phyloP scores from a whole-genome alignment of 2,888 invertebrate species.

The Zygaena filipendulae region DNA sequence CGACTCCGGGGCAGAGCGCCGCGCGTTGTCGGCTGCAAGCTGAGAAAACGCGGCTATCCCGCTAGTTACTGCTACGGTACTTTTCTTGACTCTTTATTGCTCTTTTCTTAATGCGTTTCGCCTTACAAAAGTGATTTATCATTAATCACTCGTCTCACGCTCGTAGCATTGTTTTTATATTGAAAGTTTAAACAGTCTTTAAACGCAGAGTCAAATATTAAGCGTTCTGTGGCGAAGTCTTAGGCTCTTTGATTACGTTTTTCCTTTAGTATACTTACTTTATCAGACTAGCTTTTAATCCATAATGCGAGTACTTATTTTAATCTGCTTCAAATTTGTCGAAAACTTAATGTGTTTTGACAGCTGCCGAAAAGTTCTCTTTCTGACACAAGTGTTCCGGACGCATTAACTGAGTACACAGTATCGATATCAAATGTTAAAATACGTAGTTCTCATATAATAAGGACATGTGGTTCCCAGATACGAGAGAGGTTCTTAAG shows the following conservation, averaged over 20 bases:
- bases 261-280: no score
- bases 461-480: slow-evolving; percentile 49
- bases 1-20: slow-evolving; percentile 14
- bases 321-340: no score
- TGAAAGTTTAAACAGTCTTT: no score
- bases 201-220: no score
- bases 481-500: slow-evolving; percentile 44
- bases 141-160: slow-evolving; percentile 45
- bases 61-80: slow-evolving; percentile 61
- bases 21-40: slow-evolving; percentile 23
- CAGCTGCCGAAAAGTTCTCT: no score
- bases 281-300: no score
- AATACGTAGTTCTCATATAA: no score
- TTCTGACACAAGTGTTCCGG: slow-evolving; percentile 37
- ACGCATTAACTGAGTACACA: slow-evolving; percentile 39
- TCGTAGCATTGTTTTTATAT: slow-evolving; percentile 24
- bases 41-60: slow-evolving; percentile 55
- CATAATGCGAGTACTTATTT: no score
- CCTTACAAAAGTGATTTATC: slow-evolving; percentile 52
- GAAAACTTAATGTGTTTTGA: no score
- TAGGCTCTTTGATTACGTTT: no score
- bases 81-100: slow-evolving; percentile 44
- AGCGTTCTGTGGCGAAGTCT: no score
- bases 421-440: slow-evolving; percentile 42
- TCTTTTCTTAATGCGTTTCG: slow-evolving; percentile 55